phyloP scores from a whole-genome alignment of 2,888 invertebrate species.

The Nasonovia ribisnigri region DNA sequence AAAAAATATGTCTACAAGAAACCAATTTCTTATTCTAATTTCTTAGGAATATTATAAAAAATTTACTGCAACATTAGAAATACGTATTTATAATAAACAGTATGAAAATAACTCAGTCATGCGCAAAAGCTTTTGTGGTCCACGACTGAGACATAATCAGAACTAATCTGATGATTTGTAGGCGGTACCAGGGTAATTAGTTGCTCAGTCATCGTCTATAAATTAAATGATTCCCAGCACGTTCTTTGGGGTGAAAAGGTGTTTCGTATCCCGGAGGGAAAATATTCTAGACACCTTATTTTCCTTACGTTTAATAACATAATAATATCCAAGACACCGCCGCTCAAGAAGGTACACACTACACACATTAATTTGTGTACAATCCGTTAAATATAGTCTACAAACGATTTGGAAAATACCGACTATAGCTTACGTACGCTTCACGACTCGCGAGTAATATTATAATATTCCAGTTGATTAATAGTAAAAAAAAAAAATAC shows the following conservation, averaged over 20 bases:
- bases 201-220: constrained; percentile 53
- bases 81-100: constrained; percentile 8
- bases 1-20: neutral
- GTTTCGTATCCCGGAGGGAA: constrained; percentile 48
- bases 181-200: constrained; percentile 57
- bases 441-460: neutral
- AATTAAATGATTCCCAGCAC: constrained; percentile 63
- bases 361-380: neutral
- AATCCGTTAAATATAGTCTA: constrained; percentile 34
- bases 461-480: neutral
- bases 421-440: neutral
- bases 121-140: constrained; percentile 41
- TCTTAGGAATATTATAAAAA: neutral
- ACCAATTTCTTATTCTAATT: neutral
- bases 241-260: constrained; percentile 58
- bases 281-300: constrained; percentile 42
- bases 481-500: neutral
- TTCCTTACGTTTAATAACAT: constrained; percentile 36
- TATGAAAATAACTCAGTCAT: constrained; percentile 23
- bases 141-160: constrained; percentile 42
- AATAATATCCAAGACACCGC: constrained; percentile 34
- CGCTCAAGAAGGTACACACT: constrained; percentile 25
- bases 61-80: neutral
- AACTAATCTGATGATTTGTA: constrained; percentile 62
- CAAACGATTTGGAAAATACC: neutral